phyloP scores from a whole-genome alignment of 2,797 vertebrate species.

The Botia kubotai region DNA sequence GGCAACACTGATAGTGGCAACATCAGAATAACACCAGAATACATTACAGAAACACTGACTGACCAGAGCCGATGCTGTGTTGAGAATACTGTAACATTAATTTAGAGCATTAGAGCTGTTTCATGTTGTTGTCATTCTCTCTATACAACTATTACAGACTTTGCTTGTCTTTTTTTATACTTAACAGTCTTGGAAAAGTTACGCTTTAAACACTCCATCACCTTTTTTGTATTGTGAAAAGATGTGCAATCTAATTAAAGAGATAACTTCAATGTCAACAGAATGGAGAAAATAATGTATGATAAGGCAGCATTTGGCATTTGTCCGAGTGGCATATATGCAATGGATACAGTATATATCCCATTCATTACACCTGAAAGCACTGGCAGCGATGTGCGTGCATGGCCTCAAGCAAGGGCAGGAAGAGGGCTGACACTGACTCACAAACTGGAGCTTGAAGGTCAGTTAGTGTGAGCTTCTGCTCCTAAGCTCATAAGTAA shows the following conservation, averaged over 20 bases:
- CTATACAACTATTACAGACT: constrained; percentile 1
- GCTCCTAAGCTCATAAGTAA: constrained; percentile 54
- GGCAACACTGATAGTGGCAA: constrained; percentile 58
- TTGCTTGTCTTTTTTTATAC: constrained; percentile 34
- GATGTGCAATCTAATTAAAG: constrained; percentile 63
- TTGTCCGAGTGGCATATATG: constrained; percentile 71
- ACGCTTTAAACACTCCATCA: constrained; percentile 27
- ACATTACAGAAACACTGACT: constrained; percentile 68
- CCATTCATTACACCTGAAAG: constrained; percentile 77
- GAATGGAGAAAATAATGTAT: constrained; percentile 61
- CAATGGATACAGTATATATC: constrained; percentile 67
- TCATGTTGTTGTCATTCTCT: constrained; percentile 22
- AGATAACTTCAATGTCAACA: constrained; percentile 56
- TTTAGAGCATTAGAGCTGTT: constrained; percentile 51
- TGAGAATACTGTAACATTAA: constrained; percentile 71
- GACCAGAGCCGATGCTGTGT: constrained; percentile 70
- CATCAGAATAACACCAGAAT: constrained; percentile 64
- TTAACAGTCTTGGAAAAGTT: constrained; percentile 57
- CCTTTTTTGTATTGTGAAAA: constrained; percentile 64
- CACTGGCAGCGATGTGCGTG: constrained; percentile 66
- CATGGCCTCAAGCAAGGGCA: constrained; percentile 65
- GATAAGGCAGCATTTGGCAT: constrained; percentile 85
- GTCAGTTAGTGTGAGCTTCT: constrained; percentile 62
- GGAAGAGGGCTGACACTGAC: constrained; percentile 48
- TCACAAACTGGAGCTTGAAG: constrained; percentile 60